Evolutionary conservation across 2,888 invertebrate species (phyloP), one percentile per base, ranked within the genome.

Genomic region (Cosmopolites sordidus): DNA sequence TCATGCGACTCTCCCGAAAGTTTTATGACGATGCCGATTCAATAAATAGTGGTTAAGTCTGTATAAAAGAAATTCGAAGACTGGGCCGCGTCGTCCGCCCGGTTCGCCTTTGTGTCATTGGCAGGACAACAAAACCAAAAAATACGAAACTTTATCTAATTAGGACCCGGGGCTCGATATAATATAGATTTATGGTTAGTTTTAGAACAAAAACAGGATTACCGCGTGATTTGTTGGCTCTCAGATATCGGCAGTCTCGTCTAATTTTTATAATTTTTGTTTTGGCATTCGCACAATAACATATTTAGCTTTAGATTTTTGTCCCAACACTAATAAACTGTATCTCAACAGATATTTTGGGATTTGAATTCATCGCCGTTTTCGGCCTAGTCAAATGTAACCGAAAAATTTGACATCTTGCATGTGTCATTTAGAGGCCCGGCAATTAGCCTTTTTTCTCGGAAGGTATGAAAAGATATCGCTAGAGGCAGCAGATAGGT

Each of bases 121-220:
- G 53, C 53, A 56, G 60, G 62, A 62, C 22, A 22, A 22, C 22
- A 22, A 22, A 22, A 22, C 60, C 65, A 62, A 62, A 60, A 65
- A 63, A 62, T 65, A 69, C 68, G 67, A 52, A 68, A 67, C 67
- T 69, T 66, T 66, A 64, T 68, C 72, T 72, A 72, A 73, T 72
- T 73, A 71, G 72, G 68, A 66, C 64, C 66, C 67, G 22, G 38
- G 22, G 41, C 65, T 67, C 69, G 71, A 72, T 72, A 71, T 72
- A 70, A 73, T 73, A 72, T 70, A 70, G 70, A 73, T 72, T 73
- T 72, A 73, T 72, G 70, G 68, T 64, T 64, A 68, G 68, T 70
- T 69, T 71, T 69, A 63, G 67, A 61, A 63, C 64, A 68, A 68
- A 70, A 70, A 69, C 69, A 68, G 68, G 61, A 61, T 59, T 49